Evolutionary conservation across 2,888 invertebrate genomes (phyloP).

Genomic region (Eudasyphora cyanicolor): DNA sequence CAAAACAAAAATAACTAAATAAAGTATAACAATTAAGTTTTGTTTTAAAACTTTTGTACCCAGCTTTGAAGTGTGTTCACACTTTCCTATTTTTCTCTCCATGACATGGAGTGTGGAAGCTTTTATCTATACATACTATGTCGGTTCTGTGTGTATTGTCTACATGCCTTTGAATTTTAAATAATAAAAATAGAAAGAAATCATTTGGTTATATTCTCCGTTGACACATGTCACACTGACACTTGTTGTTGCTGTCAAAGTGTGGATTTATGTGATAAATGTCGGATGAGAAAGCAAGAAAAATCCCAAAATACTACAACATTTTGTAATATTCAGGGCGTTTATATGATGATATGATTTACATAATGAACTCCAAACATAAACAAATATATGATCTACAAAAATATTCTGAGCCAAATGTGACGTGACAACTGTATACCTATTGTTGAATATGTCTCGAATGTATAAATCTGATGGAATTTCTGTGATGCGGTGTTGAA

Average conservation of each 20-base stretch:
- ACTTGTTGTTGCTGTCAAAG: constrained; percentile 37
- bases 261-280: neutral
- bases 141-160: neutral
- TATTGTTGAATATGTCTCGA: too few relatives aligned
- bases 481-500: too few relatives aligned
- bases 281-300: neutral
- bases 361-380: neutral
- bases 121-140: too few relatives aligned
- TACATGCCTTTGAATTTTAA: too few relatives aligned
- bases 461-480: too few relatives aligned
- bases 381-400: neutral
- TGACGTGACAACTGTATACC: too few relatives aligned
- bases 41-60: neutral
- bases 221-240: constrained; percentile 55
- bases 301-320: constrained; percentile 9
- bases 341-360: neutral
- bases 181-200: constrained; percentile 9
- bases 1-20: constrained; percentile 22
- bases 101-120: constrained; percentile 2
- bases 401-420: neutral
- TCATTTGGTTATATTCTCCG: constrained; percentile 36
- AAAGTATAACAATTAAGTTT: neutral
- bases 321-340: constrained; percentile 18
- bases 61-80: constrained; percentile 11
- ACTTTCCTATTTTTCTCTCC: neutral